Conservation (phyloP, 2,797 vertebrate species). For the Anniella stebbinsi region DNA sequence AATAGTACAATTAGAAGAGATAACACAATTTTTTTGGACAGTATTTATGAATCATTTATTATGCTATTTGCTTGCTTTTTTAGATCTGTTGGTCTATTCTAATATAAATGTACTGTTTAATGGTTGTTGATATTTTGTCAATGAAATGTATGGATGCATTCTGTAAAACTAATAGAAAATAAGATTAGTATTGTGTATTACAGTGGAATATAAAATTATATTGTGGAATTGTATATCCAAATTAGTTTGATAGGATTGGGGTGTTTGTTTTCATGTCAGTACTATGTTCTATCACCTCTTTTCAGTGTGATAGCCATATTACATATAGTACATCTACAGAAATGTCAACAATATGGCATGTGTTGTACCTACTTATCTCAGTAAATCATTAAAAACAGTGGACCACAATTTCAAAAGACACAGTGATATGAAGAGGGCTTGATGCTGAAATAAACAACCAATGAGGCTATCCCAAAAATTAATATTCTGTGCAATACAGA, state of each 20-base stretch:
- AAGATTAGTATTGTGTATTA: slow-evolving; percentile 47
- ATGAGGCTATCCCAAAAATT: slow-evolving; percentile 62
- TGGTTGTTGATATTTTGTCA: slow-evolving; percentile 48
- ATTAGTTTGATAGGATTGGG: slow-evolving; percentile 70
- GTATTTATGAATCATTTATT: slow-evolving; percentile 53
- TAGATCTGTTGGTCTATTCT: slow-evolving; percentile 50
- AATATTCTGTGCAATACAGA: slow-evolving; percentile 15
- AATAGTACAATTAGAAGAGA: slow-evolving; percentile 62
- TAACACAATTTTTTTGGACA: slow-evolving; percentile 54
- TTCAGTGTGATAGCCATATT: slow-evolving; percentile 74
- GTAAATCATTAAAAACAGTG: slow-evolving; percentile 76
- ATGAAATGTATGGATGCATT: slow-evolving; percentile 60
- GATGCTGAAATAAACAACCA: slow-evolving; percentile 63
- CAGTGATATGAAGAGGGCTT: slow-evolving; percentile 69
- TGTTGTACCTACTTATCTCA: slow-evolving; percentile 75
- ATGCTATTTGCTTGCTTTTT: slow-evolving; percentile 63
- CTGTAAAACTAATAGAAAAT: slow-evolving; percentile 27
- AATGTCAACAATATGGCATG: slow-evolving; percentile 76
- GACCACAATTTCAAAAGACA: slow-evolving; percentile 74
- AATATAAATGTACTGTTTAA: slow-evolving; percentile 71
- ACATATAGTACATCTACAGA: slow-evolving; percentile 74
- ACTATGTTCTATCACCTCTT: slow-evolving; percentile 74
- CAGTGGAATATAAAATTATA: neutral
- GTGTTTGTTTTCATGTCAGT: slow-evolving; percentile 72
- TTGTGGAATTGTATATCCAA: slow-evolving; percentile 64